Percentiles rank a stretch among this genome's conserved stretches.
These are phyloP conservation scores for Bombus waltoni DNA, from an alignment of 1,140 invertebrate genomes.

Conservation along the genomic window DNA sequence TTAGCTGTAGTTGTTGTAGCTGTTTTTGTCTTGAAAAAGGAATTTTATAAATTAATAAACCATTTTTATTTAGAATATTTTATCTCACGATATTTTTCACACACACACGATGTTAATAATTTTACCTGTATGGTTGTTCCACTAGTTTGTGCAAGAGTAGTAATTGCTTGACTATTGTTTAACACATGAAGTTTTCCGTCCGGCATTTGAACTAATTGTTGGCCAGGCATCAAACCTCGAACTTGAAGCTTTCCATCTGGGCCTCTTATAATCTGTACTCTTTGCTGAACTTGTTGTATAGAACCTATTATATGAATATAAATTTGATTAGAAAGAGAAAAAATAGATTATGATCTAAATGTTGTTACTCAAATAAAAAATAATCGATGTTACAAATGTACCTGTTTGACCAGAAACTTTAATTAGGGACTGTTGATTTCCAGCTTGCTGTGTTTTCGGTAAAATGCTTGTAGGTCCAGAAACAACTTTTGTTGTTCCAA, in stretches of 20 bases:
- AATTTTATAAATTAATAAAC: constrained; percentile 6
- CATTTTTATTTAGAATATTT: not conserved
- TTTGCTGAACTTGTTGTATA: constrained; percentile 84
- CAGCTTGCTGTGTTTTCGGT: constrained; percentile 79
- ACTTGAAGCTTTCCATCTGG: constrained; percentile 96
- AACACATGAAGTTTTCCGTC: constrained; percentile 96
- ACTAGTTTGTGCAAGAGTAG: constrained; percentile 61
- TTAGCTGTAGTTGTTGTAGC: constrained; percentile 54
- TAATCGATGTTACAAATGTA: constrained; percentile 17
- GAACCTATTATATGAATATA: constrained; percentile 61
- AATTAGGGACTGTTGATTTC: constrained; percentile 80
- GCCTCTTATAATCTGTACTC: constrained; percentile 94
- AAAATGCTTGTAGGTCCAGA: constrained; percentile 84
- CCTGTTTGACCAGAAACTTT: constrained; percentile 75
- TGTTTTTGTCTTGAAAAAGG: constrained; percentile 44
- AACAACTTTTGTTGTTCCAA: constrained; percentile 90
- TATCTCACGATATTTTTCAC: not conserved
- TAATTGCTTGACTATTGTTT: constrained; percentile 83
- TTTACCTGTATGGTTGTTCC: constrained; percentile 44
- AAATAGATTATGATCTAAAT: not conserved
- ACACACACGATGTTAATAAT: not conserved
- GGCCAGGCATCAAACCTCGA: constrained; percentile 94
- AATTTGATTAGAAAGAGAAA: constrained; percentile 10
- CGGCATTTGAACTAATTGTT: constrained; percentile 95
- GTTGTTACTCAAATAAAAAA: constrained; percentile 1